Evolutionary conservation across 2,113 vertebrate species (phyloP).

Genomic region (Ceratotherium simum): DNA sequence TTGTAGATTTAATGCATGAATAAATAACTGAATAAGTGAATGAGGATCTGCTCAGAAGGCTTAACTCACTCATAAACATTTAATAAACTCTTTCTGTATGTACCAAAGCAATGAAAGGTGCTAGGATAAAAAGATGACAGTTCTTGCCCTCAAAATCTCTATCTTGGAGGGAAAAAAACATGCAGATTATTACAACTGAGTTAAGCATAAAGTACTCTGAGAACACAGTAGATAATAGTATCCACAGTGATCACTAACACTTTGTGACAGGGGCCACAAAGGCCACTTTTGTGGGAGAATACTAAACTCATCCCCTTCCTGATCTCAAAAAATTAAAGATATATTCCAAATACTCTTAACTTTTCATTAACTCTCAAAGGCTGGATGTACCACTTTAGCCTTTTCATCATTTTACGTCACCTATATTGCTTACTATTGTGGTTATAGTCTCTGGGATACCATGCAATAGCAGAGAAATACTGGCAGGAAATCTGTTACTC

Average conservation of each 20-base stretch:
- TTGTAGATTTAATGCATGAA: background rate
- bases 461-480: background rate
- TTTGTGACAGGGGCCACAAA: background rate
- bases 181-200: background rate
- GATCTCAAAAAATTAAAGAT: background rate
- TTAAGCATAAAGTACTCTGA: background rate
- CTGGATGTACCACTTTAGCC: background rate
- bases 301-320: background rate
- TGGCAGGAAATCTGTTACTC: constrained; percentile 16
- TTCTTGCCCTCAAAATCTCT: background rate
- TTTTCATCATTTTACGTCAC: background rate
- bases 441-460: background rate
- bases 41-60: background rate
- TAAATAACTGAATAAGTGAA: constrained; percentile 3
- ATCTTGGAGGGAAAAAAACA: constrained; percentile 8
- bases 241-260: background rate
- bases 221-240: background rate
- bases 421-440: background rate
- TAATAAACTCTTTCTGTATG: background rate
- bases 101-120: constrained; percentile 6
- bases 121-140: constrained; percentile 17
- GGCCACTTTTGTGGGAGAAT: background rate
- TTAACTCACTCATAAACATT: constrained; percentile 4
- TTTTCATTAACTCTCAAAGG: constrained; percentile 13
- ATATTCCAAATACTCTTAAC: background rate